Percentiles rank a stretch among this genome's conserved stretches.
These are phyloP conservation scores for Oostethus manadensis DNA, from an alignment of 2,113 vertebrate species.

Conservation along the genomic window DNA sequence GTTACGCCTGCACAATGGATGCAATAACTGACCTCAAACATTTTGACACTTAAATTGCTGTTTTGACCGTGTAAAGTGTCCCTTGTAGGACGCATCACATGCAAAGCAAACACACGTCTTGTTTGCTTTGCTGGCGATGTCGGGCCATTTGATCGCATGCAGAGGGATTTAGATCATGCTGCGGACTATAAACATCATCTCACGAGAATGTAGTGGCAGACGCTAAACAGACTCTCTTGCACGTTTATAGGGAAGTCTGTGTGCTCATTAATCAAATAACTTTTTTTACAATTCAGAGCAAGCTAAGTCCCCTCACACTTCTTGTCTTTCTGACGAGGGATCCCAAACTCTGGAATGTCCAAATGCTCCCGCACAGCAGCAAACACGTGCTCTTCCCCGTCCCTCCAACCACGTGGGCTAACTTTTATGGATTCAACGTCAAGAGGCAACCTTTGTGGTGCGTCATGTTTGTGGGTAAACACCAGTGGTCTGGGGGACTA, in stretches of 20 bases:
- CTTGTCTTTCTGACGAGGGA: neutral
- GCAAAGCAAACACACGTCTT: constrained; percentile 5
- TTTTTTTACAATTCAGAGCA: no score
- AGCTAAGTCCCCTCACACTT: no score
- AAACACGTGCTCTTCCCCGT: neutral
- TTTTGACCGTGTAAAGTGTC: no score
- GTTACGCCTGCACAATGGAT: neutral
- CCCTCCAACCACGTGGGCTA: constrained; percentile 1
- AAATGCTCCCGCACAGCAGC: neutral
- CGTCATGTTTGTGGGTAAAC: constrained; percentile 67
- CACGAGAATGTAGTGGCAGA: no score
- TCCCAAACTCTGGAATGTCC: neutral
- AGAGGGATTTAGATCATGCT: constrained; percentile 54
- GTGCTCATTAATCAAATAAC: neutral
- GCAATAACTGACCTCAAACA: no score
- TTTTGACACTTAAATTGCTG: no score
- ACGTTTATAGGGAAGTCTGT: no score
- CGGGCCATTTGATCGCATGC: constrained; percentile 42
- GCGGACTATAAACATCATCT: constrained; percentile 11
- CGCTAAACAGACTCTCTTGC: no score
- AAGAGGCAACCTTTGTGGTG: constrained; percentile 64
- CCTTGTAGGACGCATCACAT: no score
- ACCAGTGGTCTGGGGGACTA: constrained; percentile 45
- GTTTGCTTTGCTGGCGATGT: constrained; percentile 24
- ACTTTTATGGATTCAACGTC: constrained; percentile 51